Conservation (phyloP, 2,797 vertebrate genomes). For the Pseudopleuronectes americanus region DNA sequence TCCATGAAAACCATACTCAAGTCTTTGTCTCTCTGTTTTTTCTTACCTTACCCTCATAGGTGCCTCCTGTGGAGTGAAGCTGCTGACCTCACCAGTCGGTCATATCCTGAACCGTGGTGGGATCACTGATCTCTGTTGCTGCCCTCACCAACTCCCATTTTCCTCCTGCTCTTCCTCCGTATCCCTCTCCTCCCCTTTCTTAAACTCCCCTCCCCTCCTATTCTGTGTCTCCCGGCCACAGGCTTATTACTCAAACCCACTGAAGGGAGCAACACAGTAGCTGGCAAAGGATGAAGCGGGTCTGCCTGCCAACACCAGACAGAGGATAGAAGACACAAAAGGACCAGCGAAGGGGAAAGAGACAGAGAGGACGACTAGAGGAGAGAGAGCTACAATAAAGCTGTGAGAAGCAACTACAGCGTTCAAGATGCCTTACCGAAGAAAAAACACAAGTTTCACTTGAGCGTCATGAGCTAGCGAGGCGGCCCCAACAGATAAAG, state of each 20-base stretch:
- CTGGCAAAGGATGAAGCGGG: slow-evolving; percentile 74
- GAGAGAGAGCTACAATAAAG: slow-evolving; percentile 28
- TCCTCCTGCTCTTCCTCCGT: slow-evolving; percentile 42
- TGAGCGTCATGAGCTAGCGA: slow-evolving; percentile 59
- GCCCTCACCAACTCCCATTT: slow-evolving; percentile 43
- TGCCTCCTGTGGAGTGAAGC: slow-evolving; percentile 45
- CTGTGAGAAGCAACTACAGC: slow-evolving; percentile 36
- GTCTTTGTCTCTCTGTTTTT: not conserved
- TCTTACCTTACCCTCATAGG: slow-evolving; percentile 28
- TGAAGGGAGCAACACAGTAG: slow-evolving; percentile 67
- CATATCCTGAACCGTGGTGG: slow-evolving; percentile 58
- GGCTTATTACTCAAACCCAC: slow-evolving; percentile 70
- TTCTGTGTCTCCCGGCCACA: slow-evolving; percentile 48
- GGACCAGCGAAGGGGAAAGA: slow-evolving; percentile 48
- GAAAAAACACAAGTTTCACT: slow-evolving; percentile 57
- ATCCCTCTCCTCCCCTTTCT: slow-evolving; percentile 63
- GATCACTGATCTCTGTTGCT: slow-evolving; percentile 65
- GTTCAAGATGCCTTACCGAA: slow-evolving; percentile 60
- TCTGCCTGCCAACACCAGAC: slow-evolving; percentile 68
- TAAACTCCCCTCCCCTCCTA: slow-evolving; percentile 54
- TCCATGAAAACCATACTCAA: not conserved
- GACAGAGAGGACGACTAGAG: slow-evolving; percentile 8
- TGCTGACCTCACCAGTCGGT: slow-evolving; percentile 28
- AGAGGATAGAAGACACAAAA: slow-evolving; percentile 70
- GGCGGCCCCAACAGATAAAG: slow-evolving; percentile 19